These are phyloP conservation scores for Hydropsyche betteni DNA, from an alignment of 2,888 invertebrate species.

Conservation along the genomic window DNA sequence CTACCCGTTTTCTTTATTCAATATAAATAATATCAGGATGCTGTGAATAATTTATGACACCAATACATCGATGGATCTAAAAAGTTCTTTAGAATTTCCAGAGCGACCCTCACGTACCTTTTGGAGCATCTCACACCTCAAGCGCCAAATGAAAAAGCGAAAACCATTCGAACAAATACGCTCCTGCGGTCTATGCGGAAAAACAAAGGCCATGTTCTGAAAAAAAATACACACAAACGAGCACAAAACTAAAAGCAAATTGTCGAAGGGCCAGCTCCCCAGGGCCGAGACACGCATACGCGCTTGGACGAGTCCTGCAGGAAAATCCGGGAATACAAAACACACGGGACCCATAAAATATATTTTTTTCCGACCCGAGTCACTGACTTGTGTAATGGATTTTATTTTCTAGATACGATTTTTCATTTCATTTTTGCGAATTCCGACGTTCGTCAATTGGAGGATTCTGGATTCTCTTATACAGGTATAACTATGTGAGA, in stretches of 20 bases:
- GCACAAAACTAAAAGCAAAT: constrained; percentile 13
- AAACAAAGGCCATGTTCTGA: neutral
- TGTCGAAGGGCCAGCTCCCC: neutral
- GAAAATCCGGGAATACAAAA: too few species aligned
- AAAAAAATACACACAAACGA: neutral
- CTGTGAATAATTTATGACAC: too few species aligned
- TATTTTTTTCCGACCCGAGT: neutral
- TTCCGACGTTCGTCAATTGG: neutral
- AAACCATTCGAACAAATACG: constrained; percentile 17
- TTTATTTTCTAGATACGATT: neutral
- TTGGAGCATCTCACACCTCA: neutral
- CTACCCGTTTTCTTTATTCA: too few species aligned
- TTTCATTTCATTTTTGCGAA: neutral
- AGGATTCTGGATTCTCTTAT: too few species aligned
- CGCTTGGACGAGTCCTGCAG: neutral
- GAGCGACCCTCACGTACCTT: too few species aligned
- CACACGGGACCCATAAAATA: constrained; percentile 16
- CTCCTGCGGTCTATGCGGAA: neutral
- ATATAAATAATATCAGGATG: too few species aligned
- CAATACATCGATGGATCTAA: too few species aligned
- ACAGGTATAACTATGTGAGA: too few species aligned
- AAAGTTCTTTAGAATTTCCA: too few species aligned
- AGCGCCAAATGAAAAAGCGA: neutral
- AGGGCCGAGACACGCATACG: neutral
- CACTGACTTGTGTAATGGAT: constrained; percentile 16